phyloP scores from a whole-genome alignment of 2,888 invertebrate species.

The Ephialtes manifestator region DNA sequence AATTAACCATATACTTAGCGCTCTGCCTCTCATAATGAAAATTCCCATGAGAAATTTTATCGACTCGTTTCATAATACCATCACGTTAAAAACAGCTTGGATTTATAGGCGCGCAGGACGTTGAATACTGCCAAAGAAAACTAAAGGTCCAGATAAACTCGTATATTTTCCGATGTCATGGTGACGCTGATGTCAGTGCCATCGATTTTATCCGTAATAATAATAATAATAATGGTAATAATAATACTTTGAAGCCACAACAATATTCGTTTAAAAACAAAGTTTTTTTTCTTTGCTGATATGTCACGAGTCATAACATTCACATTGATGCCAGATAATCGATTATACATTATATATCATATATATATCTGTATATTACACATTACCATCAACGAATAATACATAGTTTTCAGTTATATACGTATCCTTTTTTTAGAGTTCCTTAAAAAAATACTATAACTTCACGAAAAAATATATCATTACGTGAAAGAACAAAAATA shows the following conservation, averaged over 20 bases:
- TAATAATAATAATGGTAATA: background rate
- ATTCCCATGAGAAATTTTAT: background rate
- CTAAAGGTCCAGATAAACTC: constrained; percentile 22
- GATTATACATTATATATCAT: constrained; percentile 52
- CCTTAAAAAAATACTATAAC: constrained; percentile 65
- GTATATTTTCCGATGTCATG: constrained; percentile 27
- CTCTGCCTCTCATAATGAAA: background rate
- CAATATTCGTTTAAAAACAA: constrained; percentile 31
- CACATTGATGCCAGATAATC: constrained; percentile 58
- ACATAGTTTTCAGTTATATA: constrained; percentile 45
- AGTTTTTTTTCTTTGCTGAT: constrained; percentile 63
- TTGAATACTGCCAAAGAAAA: constrained; percentile 19
- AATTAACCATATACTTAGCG: background rate
- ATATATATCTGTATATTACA: constrained; percentile 59
- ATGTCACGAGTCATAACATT: constrained; percentile 70
- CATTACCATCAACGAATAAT: constrained; percentile 58
- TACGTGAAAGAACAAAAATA: constrained; percentile 48
- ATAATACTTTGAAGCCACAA: constrained; percentile 24
- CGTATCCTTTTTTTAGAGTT: constrained; percentile 38
- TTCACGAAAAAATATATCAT: constrained; percentile 59
- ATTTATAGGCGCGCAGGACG: background rate
- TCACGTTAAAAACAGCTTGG: constrained; percentile 2
- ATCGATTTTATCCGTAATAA: constrained; percentile 3
- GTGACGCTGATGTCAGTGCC: constrained; percentile 4
- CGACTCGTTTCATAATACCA: background rate